Base-by-base conservation (phyloP, 2,797 vertebrate genomes). In the Gymnothorax reevesii region DNA sequence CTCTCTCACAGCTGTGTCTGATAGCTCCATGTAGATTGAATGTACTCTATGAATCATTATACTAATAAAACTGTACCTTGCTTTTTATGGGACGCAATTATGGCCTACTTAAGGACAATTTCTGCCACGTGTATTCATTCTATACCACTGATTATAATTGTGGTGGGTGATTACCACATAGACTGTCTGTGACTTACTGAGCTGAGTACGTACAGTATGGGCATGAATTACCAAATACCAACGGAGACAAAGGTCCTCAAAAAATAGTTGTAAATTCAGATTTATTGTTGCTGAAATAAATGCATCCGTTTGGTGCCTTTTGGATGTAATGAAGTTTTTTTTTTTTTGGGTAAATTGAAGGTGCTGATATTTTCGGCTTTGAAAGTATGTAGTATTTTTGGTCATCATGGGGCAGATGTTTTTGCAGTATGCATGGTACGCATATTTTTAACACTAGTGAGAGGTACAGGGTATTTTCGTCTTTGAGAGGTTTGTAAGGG, bases 1-100 rank as follows among this genome's bases (percentile, higher is more conserved):
- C 52, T 20, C 83, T 84, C 62, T 71, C 64, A 71, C 84, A 84
- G 84, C 84, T 84, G 64, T 3, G 49, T 84, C 52, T 84, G 15
- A 71, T 57, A 17, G 60, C 22, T 52, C 25, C 83, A 84, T 54
- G 49, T 55, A 66, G 20, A 49, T 49, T 55, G 20, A 84, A 84
- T 84, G 17, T 55, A 52, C 66, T 9, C 27, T 25, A 55, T 75
- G 57, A 66, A 55, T 85, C 69, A 73, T n/a, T 54, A n/a, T 33
- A 27, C 22, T 73, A 49, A 8, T 84, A 71, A 84, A 84, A 54
- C n/a, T 71, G 71, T 71, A 84, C 69, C 27, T 85, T 66, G 55
- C 20, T 25, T n/a, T 71, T 73, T 73, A 71, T 57, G 69, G 25
- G 54, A 33, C 84, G 59, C 54, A 66, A 75, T 85, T 8, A 85